These are phyloP conservation scores for Pseudomyrmex cubaensis DNA, from an alignment of 1,140 invertebrate genomes.

Conservation along the genomic window DNA sequence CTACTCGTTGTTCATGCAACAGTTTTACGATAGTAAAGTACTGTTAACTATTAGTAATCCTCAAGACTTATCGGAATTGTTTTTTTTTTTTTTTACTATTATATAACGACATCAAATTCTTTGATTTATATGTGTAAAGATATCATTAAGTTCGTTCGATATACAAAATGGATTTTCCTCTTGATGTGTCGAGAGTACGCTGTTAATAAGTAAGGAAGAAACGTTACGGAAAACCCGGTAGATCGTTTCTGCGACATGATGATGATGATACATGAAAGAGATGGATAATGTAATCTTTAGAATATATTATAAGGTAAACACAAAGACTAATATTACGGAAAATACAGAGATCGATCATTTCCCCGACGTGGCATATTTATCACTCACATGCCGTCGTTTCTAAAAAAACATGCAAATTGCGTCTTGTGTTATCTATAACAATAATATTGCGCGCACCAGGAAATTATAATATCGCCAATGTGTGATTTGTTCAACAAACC, in stretches of 20 bases:
- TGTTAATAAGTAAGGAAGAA: neutral
- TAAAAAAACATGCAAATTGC: constrained; percentile 3
- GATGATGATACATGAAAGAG: neutral
- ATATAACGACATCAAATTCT: too few relatives aligned
- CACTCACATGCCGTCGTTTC: neutral
- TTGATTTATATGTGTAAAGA: neutral
- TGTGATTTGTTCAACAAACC: constrained; percentile 27
- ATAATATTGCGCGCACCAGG: constrained; percentile 22
- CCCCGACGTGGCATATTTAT: neutral
- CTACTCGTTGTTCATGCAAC: constrained; percentile 64
- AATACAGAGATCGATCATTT: constrained; percentile 18
- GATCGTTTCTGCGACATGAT: neutral
- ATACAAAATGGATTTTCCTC: too few relatives aligned
- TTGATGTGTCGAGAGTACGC: too few relatives aligned
- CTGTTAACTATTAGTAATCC: constrained; percentile 40
- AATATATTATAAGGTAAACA: constrained; percentile 32
- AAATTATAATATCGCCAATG: constrained; percentile 29
- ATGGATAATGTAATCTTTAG: constrained; percentile 42
- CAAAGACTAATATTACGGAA: constrained; percentile 8
- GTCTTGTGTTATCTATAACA: constrained; percentile 23
- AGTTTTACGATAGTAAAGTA: constrained; percentile 49
- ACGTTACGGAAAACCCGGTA: neutral
- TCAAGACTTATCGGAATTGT: too few relatives aligned
- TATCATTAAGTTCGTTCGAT: neutral
- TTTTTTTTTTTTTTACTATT: too few relatives aligned